phyloP scores from a whole-genome alignment of 2,797 vertebrate species.

The Toxotes lorentzi region DNA sequence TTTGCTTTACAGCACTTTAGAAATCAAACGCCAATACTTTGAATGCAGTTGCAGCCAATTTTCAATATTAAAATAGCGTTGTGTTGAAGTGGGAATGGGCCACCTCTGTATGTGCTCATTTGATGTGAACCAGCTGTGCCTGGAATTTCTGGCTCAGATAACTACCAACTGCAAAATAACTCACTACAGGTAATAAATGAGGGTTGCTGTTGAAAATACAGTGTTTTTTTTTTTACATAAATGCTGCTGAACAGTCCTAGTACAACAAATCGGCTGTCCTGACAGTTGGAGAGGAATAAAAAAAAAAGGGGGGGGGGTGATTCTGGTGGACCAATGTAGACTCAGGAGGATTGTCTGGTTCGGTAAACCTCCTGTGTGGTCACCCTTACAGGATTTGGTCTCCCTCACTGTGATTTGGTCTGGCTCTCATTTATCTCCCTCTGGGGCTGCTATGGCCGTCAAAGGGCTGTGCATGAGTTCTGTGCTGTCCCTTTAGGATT shows the following conservation, averaged over 20 bases:
- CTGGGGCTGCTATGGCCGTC: constrained; percentile 6
- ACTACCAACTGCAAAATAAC: constrained; percentile 10
- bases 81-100: neutral
- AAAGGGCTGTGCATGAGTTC: constrained; percentile 8
- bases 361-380: constrained; percentile 18
- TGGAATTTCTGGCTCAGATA: constrained; percentile 34
- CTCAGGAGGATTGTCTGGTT: constrained; percentile 29
- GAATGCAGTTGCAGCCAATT: neutral
- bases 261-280: neutral
- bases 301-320: neutral
- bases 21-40: neutral
- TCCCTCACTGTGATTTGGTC: constrained; percentile 13
- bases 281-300: neutral
- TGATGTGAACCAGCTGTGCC: constrained; percentile 54
- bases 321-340: neutral
- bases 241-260: neutral
- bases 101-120: constrained; percentile 14
- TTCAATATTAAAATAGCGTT: neutral
- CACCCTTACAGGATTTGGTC: neutral
- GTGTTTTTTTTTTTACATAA: constrained; percentile 10
- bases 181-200: neutral
- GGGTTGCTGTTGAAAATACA: neutral
- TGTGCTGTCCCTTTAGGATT: constrained; percentile 21
- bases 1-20: neutral
- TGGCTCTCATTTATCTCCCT: constrained; percentile 21